Conservation (phyloP, 2,113 vertebrate species). For the Thomomys bottae region DNA sequence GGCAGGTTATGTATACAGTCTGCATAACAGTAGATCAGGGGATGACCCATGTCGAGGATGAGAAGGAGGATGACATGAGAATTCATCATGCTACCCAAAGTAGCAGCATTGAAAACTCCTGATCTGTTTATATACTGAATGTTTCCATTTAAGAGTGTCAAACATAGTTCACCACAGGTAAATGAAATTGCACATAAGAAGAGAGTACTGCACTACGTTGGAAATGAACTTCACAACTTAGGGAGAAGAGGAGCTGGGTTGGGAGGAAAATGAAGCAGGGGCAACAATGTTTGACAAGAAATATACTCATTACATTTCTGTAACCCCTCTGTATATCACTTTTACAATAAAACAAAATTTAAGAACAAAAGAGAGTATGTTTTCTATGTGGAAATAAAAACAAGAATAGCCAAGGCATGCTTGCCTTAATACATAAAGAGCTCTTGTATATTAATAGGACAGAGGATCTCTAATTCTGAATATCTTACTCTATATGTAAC, state of each 20-base stretch:
- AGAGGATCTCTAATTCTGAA: not conserved
- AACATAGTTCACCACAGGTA: not conserved
- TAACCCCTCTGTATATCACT: too few relatives aligned
- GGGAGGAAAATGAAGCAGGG: too few relatives aligned
- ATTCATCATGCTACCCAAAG: too few relatives aligned
- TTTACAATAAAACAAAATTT: too few relatives aligned
- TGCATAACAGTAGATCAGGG: not conserved
- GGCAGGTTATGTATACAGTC: too few relatives aligned
- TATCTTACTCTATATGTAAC: not conserved
- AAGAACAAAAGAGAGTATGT: too few relatives aligned
- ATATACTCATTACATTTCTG: too few relatives aligned
- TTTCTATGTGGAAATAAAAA: not conserved
- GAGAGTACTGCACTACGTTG: not conserved
- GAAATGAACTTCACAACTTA: too few relatives aligned
- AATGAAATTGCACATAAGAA: not conserved
- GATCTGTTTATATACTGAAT: too few relatives aligned
- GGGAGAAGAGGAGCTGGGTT: too few relatives aligned
- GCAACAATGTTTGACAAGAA: too few relatives aligned
- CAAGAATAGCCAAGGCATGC: not conserved
- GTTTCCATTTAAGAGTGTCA: not conserved
- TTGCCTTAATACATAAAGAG: slow-evolving; percentile 2
- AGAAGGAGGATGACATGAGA: not conserved
- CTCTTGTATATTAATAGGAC: not conserved
- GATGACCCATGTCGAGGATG: not conserved
- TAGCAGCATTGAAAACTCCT: too few relatives aligned